Conservation (phyloP, 30 jellyfish, hydroid and myxozoan genomes). For the Chrysaora quinquecirrha region DNA sequence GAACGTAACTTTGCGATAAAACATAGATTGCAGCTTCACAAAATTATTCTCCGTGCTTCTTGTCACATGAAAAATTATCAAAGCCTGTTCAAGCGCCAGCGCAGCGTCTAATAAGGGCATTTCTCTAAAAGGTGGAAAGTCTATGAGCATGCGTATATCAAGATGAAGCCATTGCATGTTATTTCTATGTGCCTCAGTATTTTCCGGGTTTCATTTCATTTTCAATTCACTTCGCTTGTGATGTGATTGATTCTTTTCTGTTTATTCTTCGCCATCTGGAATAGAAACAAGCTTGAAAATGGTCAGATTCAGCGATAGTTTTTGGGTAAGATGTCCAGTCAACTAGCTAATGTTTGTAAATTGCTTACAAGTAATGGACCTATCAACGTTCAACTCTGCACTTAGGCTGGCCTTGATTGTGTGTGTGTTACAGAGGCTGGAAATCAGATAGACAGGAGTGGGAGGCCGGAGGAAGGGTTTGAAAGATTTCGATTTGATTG, state of each 20-base stretch:
- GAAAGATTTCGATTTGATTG: too few relatives aligned
- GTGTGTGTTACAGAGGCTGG: not conserved
- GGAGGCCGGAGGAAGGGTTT: too few relatives aligned
- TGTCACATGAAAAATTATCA: too few relatives aligned
- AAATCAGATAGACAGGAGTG: too few relatives aligned
- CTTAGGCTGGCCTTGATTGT: not conserved
- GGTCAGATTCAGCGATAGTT: slow-evolving; percentile 62
- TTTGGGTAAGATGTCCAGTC: slow-evolving; percentile 37
- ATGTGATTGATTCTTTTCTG: not conserved
- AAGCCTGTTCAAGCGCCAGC: too few relatives aligned
- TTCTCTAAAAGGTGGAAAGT: too few relatives aligned
- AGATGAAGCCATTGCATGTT: not conserved
- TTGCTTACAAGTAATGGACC: not conserved
- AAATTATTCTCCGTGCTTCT: too few relatives aligned
- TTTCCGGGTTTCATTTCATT: not conserved
- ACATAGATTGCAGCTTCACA: too few relatives aligned
- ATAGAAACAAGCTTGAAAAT: not conserved
- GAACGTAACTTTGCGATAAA: too few relatives aligned
- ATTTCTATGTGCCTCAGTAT: not conserved
- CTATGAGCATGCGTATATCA: too few relatives aligned
- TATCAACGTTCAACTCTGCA: not conserved
- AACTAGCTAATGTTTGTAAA: not conserved
- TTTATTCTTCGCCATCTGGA: not conserved
- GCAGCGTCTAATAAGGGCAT: too few relatives aligned
- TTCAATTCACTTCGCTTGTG: not conserved